Base-by-base conservation (phyloP, 2,113 vertebrate species). In the Cichladusa arquata region DNA sequence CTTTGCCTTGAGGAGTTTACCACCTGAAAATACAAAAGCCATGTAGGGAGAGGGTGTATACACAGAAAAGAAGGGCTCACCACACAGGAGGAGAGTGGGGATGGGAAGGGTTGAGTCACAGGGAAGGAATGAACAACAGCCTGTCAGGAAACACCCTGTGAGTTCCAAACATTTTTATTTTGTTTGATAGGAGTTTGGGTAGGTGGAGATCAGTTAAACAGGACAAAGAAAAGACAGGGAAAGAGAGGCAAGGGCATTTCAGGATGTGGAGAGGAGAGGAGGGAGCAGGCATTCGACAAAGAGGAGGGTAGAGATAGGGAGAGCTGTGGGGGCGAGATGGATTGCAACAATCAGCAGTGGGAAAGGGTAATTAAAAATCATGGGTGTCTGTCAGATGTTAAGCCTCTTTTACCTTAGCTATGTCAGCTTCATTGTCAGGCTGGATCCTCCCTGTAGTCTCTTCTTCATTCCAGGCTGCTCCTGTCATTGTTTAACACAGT, bases 101-200 rank as follows among this genome's bases (percentile, higher is more conserved):
- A 53, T 92, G 76, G 50, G 67, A 87, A 69, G 14, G 48, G 57
- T 44, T 92, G 87, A 94, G 62, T 96, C 94, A 95, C 58, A 31
- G 26, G 47, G 54, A 31, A 82, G 81, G 94, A 94, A 95, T 82
- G 89, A 96, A 48, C 61, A 97, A 58, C 7, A 0, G 66, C 42
- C 19, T 96, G 74, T 72, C 58, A 61, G 81, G 87, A 94, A 95
- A 95, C 93, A 95, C 90, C 94, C 90, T 51, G 20, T 0, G 13
- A 95, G 94, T 95, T 95, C 95, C 94, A 95, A 90, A 71, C 94
- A 95, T 95, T 95, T 82, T 91, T 90, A 86, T 80, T 85, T 82
- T 61, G 74, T 95, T 93, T 89, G 83, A 76, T 84, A 80, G n/a
- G 20, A 45, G 12, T 87, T 93, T 80, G 90, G 50, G 91, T 96